These are phyloP conservation scores for Aplochiton taeniatus DNA, from an alignment of 2,797 vertebrate genomes.

Conservation along the genomic window DNA sequence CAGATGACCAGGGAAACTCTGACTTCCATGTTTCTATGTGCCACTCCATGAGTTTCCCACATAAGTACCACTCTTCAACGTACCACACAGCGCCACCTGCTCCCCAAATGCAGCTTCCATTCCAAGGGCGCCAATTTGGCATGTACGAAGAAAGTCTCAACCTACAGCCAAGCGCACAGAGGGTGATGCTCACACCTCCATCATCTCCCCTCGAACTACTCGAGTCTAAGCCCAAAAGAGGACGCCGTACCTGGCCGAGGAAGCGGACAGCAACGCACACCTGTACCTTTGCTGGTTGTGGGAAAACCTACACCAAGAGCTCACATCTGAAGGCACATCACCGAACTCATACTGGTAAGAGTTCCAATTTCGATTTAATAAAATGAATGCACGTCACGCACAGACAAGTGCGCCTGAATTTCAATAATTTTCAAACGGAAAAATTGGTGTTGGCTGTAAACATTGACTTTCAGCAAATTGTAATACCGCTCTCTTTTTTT, in stretches of 20 bases:
- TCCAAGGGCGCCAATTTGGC: conserved; percentile 80
- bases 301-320: conserved; percentile 98
- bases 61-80: conserved; percentile 70
- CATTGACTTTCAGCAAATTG: too few relatives aligned
- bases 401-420: too few relatives aligned
- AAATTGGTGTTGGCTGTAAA: too few relatives aligned
- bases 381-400: too few relatives aligned
- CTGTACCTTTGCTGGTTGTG: conserved; percentile 92
- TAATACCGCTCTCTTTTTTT: not conserved
- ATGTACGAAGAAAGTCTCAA: conserved; percentile 80
- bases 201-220: conserved; percentile 93
- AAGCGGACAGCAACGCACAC: conserved; percentile 96
- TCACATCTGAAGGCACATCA: conserved; percentile 98
- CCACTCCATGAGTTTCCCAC: conserved; percentile 76
- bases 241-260: conserved; percentile 93
- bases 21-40: conserved; percentile 81
- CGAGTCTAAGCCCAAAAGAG: conserved; percentile 93
- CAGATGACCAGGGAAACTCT: conserved; percentile 79
- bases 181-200: conserved; percentile 91
- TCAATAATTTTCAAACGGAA: too few relatives aligned
- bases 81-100: conserved; percentile 53
- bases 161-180: conserved; percentile 78
- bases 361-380: not conserved
- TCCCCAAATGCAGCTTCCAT: conserved; percentile 78
- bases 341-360: conserved; percentile 94